Conservation (phyloP, 2,888 invertebrate genomes). For the Diloba caeruleocephala region DNA sequence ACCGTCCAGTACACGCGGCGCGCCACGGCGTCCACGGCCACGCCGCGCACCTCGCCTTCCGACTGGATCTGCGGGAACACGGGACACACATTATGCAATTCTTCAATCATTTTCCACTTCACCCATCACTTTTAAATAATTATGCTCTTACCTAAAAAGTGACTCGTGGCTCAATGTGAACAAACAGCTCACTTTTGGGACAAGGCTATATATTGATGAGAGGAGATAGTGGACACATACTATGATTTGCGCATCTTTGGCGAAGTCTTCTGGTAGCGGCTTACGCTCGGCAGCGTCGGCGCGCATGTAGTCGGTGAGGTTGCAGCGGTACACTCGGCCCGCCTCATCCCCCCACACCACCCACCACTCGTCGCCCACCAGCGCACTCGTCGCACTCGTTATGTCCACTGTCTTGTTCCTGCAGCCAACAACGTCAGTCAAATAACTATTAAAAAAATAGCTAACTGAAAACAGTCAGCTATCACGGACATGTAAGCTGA, state of each 20-base stretch:
- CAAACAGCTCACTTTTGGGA: too few relatives aligned
- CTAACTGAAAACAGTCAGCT: too few relatives aligned
- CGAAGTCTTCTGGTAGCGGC: conserved; percentile 7
- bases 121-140: too few relatives aligned
- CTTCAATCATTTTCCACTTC: too few relatives aligned
- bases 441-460: too few relatives aligned
- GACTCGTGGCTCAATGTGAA: too few relatives aligned
- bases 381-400: conserved; percentile 64
- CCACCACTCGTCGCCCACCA: conserved; percentile 68
- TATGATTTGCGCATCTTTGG: background rate
- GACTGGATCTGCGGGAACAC: conserved; percentile 77
- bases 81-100: too few relatives aligned
- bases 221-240: background rate
- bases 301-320: conserved; percentile 37
- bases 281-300: conserved; percentile 21
- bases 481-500: too few relatives aligned
- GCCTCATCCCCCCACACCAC: conserved; percentile 77
- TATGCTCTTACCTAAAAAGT: too few relatives aligned
- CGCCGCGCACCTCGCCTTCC: conserved; percentile 91
- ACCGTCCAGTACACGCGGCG: conserved; percentile 92
- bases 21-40: conserved; percentile 92
- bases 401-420: conserved; percentile 76
- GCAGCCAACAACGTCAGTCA: conserved; percentile 85
- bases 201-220: too few relatives aligned
- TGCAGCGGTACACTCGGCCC: conserved; percentile 62